phyloP scores from a whole-genome alignment of 2,113 vertebrate genomes.

The Chamaetylas fuelleborni region DNA sequence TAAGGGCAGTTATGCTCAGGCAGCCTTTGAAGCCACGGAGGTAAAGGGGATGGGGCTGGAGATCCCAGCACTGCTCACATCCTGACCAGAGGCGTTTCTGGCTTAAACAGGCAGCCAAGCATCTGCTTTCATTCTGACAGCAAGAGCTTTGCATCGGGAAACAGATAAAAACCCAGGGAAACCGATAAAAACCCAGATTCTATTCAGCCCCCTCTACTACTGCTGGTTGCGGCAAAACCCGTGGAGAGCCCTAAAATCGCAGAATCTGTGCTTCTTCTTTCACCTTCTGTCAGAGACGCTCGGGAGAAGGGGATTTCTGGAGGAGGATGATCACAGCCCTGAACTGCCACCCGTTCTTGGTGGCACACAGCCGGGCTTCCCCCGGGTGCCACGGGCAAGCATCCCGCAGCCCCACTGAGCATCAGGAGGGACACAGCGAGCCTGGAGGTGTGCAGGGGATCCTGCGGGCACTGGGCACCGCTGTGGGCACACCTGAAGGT shows the following conservation, averaged over 20 bases:
- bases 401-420: fast-evolving
- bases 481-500: background rate
- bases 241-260: background rate
- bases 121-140: background rate
- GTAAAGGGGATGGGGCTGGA: background rate
- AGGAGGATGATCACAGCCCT: background rate
- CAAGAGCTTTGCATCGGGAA: background rate
- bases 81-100: background rate
- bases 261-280: background rate
- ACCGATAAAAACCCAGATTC: background rate
- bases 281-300: background rate
- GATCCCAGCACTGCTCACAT: background rate
- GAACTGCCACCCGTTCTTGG: background rate
- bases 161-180: background rate
- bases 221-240: background rate
- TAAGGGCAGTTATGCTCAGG: background rate
- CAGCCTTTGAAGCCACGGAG: background rate
- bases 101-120: background rate
- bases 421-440: background rate
- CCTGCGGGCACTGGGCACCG: fast-evolving
- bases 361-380: background rate
- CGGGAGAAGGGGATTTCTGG: background rate
- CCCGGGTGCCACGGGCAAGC: background rate
- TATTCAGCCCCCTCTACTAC: background rate
- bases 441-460: background rate